A percentile compares a stretch with the other conserved stretches of the same genome.
phyloP scores from a whole-genome alignment of 2,113 vertebrate species.

The Mormoops blainvillei region DNA sequence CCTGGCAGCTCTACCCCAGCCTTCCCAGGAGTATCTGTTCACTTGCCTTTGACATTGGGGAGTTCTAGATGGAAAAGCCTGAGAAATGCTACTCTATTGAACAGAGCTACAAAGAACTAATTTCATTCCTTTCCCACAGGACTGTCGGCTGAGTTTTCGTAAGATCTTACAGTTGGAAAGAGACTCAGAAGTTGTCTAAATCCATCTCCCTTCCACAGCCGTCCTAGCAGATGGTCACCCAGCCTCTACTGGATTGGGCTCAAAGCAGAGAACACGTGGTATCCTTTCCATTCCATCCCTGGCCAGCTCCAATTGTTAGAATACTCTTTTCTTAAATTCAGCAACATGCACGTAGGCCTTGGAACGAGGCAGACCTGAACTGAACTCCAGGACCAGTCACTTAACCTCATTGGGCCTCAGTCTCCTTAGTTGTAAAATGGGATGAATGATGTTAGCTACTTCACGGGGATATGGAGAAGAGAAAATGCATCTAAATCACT shows the following conservation, averaged over 20 bases:
- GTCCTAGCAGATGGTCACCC: conserved; percentile 57
- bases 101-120: not conserved
- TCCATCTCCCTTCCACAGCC: conserved; percentile 30
- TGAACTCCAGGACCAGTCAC: not conserved
- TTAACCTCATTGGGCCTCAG: not conserved
- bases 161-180: conserved; percentile 58
- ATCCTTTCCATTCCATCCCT: not conserved
- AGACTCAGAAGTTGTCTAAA: conserved; percentile 60
- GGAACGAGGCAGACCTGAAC: not conserved
- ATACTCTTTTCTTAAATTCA: conserved; percentile 45
- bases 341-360: not conserved
- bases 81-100: not conserved
- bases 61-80: not conserved
- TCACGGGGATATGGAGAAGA: not conserved
- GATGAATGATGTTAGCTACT: not conserved
- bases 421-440: not conserved
- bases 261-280: conserved; percentile 19
- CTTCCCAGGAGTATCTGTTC: conserved; percentile 3
- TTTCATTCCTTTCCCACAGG: conserved; percentile 31
- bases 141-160: not conserved
- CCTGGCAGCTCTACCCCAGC: not conserved
- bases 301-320: conserved; percentile 44
- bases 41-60: conserved; percentile 11
- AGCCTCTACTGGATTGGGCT: conserved; percentile 55
- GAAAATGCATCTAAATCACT: not conserved